Evolutionary conservation across 2,797 vertebrate genomes (phyloP).

Genomic region (Melanotaenia maccullochi): DNA sequence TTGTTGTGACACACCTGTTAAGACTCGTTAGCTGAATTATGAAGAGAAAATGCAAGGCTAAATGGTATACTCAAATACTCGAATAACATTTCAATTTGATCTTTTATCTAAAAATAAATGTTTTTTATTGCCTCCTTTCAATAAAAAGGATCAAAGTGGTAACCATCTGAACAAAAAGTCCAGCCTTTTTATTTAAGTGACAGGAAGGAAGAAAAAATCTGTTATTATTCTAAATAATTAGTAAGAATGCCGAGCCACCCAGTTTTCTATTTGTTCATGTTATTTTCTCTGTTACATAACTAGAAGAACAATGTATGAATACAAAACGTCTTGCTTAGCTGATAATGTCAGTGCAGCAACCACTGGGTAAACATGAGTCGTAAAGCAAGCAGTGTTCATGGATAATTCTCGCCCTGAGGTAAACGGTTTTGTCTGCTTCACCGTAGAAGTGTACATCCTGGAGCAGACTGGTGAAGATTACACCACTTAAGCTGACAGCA

Average conservation of each 20-base stretch:
- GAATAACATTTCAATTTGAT: not conserved
- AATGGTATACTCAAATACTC: not conserved
- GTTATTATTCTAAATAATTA: not conserved
- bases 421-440: not conserved
- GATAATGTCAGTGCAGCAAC: not conserved
- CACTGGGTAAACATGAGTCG: not conserved
- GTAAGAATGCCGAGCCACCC: not conserved
- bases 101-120: not conserved
- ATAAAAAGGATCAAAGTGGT: not conserved
- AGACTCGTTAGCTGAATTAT: not conserved
- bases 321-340: not conserved
- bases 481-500: not conserved
- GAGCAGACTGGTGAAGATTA: not conserved
- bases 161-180: not conserved
- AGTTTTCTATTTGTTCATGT: not conserved
- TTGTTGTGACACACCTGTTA: not conserved
- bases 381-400: not conserved
- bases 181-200: too few species aligned
- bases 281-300: not conserved
- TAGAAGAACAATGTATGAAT: not conserved
- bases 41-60: not conserved
- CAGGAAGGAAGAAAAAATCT: not conserved
- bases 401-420: not conserved
- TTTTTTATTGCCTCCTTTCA: not conserved
- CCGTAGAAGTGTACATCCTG: not conserved